A percentile compares a stretch with the other conserved stretches of the same genome.
Conservation (phyloP, 2,113 vertebrate species). For the Indicator maculatus region DNA sequence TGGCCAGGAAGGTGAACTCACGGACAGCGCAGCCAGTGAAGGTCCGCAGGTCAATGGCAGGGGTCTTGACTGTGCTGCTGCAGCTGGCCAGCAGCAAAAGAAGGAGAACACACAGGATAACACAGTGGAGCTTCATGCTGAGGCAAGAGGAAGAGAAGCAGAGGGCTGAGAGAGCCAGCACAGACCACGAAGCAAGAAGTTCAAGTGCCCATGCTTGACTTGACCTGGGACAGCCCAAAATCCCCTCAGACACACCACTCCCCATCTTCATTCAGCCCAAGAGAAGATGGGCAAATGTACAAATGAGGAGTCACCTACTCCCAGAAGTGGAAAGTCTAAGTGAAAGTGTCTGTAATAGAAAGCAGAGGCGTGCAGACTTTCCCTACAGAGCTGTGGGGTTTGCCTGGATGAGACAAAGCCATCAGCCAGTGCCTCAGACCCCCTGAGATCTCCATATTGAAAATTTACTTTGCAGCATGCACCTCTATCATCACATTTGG, state of each 20-base stretch:
- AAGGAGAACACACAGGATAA: background rate
- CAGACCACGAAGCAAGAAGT: background rate
- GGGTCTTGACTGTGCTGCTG: background rate
- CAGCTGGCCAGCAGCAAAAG: slow-evolving; percentile 47
- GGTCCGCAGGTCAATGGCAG: slow-evolving; percentile 77
- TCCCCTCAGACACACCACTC: background rate
- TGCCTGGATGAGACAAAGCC: background rate
- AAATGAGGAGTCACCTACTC: background rate
- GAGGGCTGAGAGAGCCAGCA: background rate
- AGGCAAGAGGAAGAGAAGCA: background rate
- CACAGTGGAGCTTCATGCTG: slow-evolving; percentile 53
- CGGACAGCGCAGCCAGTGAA: slow-evolving; percentile 90
- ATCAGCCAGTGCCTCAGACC: background rate
- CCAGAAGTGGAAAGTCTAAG: background rate
- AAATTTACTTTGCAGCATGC: background rate
- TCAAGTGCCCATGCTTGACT: background rate
- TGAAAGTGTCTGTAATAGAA: background rate
- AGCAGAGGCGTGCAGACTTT: accelerated
- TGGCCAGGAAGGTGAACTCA: slow-evolving; percentile 91
- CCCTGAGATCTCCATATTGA: background rate
- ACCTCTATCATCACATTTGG: too few relatives aligned
- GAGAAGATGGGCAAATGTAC: background rate
- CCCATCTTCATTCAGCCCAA: background rate
- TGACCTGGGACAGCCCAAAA: background rate
- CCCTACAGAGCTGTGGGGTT: background rate